Conservation (phyloP, 2,888 invertebrate genomes). For the Caenorhabditis sulstoni region DNA sequence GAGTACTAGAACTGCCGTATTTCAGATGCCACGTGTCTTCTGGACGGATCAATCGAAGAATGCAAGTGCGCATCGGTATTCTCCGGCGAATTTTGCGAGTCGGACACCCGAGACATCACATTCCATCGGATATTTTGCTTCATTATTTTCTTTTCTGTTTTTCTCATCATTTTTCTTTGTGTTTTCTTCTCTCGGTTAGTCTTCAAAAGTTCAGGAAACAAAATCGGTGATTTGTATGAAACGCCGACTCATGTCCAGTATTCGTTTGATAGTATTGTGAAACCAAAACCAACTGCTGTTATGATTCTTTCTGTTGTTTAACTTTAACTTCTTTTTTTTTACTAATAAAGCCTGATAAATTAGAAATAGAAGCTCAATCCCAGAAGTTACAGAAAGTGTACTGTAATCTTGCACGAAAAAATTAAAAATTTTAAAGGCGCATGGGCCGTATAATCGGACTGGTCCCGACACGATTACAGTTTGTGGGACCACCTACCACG, state of each 20-base stretch:
- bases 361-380: too few relatives aligned
- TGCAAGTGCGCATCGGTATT: conserved; percentile 14
- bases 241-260: background rate
- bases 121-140: background rate
- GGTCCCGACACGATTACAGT: background rate
- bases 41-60: conserved; percentile 13
- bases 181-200: too few relatives aligned
- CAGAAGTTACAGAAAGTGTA: too few relatives aligned
- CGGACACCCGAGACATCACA: background rate
- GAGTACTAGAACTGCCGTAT: background rate
- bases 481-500: too few relatives aligned
- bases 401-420: too few relatives aligned
- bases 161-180: too few relatives aligned
- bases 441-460: background rate
- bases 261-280: too few relatives aligned
- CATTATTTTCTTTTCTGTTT: background rate
- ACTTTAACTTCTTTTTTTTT: background rate
- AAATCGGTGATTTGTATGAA: too few relatives aligned
- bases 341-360: too few relatives aligned
- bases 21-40: conserved; percentile 27
- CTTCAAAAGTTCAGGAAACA: too few relatives aligned
- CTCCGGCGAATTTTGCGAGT: conserved; percentile 26
- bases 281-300: too few relatives aligned
- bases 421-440: conserved; percentile 10
- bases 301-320: conserved; percentile 2